Conservation (phyloP, 2,888 invertebrate species). For the Epinotia ramella region DNA sequence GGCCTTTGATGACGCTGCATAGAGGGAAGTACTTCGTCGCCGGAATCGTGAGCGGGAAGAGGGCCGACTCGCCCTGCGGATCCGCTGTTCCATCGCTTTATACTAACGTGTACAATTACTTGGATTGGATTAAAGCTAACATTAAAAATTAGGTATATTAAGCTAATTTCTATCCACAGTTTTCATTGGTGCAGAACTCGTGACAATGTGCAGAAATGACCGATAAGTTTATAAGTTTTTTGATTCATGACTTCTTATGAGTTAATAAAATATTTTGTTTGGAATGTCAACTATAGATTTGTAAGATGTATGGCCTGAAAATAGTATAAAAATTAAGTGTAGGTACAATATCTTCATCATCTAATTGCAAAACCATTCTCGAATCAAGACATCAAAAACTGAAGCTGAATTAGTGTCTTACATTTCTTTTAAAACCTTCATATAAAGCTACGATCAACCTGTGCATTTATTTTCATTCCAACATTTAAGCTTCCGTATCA, state of each 20-base stretch:
- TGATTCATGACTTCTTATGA: background rate
- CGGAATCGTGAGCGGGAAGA: conserved; percentile 78
- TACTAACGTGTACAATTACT: conserved; percentile 73
- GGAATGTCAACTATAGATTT: background rate
- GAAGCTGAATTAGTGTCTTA: no score
- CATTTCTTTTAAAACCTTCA: no score
- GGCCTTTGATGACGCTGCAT: conserved; percentile 75
- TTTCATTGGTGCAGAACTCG: background rate
- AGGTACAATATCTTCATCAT: background rate
- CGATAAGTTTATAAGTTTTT: background rate
- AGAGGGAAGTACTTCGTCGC: conserved; percentile 71
- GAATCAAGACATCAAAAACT: background rate
- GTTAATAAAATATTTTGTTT: background rate
- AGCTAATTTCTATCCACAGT: background rate
- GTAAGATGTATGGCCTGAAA: background rate
- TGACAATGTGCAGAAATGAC: background rate
- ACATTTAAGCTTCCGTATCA: conserved; percentile 14
- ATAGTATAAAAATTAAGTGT: background rate
- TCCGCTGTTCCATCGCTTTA: conserved; percentile 75
- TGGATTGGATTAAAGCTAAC: conserved; percentile 68
- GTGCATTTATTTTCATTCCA: background rate
- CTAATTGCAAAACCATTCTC: background rate
- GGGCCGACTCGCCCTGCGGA: conserved; percentile 74
- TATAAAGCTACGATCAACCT: background rate
- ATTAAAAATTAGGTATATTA: conserved; percentile 54